phyloP scores from a whole-genome alignment of 64 coral and sea anemone genomes.

The Dendronephthya gigantea region DNA sequence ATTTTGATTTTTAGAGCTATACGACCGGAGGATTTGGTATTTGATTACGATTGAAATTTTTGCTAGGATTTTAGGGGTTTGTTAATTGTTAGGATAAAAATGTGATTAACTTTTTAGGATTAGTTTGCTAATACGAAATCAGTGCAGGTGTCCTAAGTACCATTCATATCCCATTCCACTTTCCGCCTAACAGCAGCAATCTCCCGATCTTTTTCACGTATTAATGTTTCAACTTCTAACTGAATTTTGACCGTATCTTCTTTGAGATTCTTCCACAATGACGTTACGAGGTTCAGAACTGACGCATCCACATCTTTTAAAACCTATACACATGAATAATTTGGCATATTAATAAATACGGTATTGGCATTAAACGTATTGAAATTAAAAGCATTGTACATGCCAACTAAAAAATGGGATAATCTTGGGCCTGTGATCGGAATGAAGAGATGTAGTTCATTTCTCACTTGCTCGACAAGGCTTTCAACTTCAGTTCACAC shows the following conservation, averaged over 20 bases:
- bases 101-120: neutral
- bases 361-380: too few species aligned
- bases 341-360: too few species aligned
- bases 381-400: too few species aligned
- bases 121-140: neutral
- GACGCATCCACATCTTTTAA: neutral
- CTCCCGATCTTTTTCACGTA: neutral
- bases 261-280: neutral
- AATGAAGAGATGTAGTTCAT: neutral
- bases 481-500: neutral
- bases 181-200: neutral
- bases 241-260: neutral
- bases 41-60: too few species aligned
- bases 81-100: neutral
- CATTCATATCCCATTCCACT: slow-evolving; percentile 13
- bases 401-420: too few species aligned
- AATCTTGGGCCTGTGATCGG: neutral
- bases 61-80: neutral
- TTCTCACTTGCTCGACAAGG: neutral
- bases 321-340: neutral
- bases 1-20: too few species aligned
- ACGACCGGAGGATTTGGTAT: too few species aligned
- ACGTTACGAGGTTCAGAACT: neutral
- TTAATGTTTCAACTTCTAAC: neutral
- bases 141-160: neutral